Evolutionary conservation across 2,113 vertebrate species (phyloP), one percentile per base, ranked within the genome.

Genomic region (Clinocottus analis): DNA sequence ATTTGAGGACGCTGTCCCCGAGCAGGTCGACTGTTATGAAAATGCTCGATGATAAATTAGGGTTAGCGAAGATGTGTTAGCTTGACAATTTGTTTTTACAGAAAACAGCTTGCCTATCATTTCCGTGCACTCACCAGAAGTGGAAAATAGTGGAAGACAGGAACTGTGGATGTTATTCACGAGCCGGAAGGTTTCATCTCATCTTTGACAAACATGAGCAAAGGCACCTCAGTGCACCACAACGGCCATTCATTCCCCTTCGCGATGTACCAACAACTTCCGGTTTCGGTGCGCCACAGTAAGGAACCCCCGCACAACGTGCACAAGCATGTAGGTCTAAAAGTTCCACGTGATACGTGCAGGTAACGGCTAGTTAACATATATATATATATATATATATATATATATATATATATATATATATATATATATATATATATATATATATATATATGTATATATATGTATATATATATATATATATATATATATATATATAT

Each of bases 221-320:
- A 72, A 78, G 69, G 45, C 71, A 68, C 82, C 76, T 88, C 75
- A 60, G 43, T 19, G 75, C 41, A 82, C 68, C 78, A 37, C 4
- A 49, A 7, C 29, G 58, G 62, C 77, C 85, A 91, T 87, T 91
- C 78, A 92, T 85, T 78, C 31, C 12, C 23, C 21, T 25, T 33
- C 60, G 72, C 61, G 29, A 59, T n/a, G 11, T 43, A 91, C 91
- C 93, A 94, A 85, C 94, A 90, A 82, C 90, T 90, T 94, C 94
- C 93, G 87, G 75, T 77, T 55, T 29, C 7, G 5, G 66, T 65
- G 91, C 64, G 29, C 53, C 80, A 1, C 35, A 1, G 7, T 69
- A 69, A 82, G 0, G 2, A 10, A 33, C 74, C 84, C 84, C 49
- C 23, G 0, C 0, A 0, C 31, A 64, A 63, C 41, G 13, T 1